Conservation (phyloP, 2,113 vertebrate genomes). For the Australoheros scitulus region DNA sequence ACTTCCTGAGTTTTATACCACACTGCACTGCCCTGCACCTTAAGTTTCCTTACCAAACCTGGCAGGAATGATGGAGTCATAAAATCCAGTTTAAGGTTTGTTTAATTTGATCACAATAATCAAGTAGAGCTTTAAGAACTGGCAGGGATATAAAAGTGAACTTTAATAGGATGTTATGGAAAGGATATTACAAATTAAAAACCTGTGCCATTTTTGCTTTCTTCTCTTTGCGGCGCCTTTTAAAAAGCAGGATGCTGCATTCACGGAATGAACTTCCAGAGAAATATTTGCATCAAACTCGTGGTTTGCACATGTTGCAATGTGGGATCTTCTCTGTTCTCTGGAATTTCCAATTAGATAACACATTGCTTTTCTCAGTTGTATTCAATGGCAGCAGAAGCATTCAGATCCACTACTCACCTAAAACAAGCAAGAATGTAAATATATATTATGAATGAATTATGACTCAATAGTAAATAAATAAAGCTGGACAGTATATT, state of each 20-base stretch:
- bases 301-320: background rate
- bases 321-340: background rate
- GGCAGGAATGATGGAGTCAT: constrained; percentile 47
- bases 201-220: constrained; percentile 34
- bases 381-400: no score
- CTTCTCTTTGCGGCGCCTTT: background rate
- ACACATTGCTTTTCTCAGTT: no score
- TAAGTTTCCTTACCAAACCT: constrained; percentile 34
- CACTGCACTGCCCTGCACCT: background rate
- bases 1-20: background rate
- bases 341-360: background rate
- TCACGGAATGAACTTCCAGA: background rate
- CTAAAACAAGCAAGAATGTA: background rate
- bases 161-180: constrained; percentile 40
- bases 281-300: background rate
- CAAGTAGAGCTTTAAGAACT: constrained; percentile 47
- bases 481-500: background rate
- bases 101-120: constrained; percentile 55
- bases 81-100: constrained; percentile 31
- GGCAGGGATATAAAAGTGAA: constrained; percentile 30
- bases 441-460: no score
- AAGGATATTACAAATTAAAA: constrained; percentile 39
- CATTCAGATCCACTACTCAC: background rate
- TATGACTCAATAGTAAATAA: background rate
- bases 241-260: background rate